Percentiles rank a stretch among this genome's conserved stretches.
These are phyloP conservation scores for Leucoptera coffeella DNA, from an alignment of 2,888 invertebrate species.

Conservation along the genomic window DNA sequence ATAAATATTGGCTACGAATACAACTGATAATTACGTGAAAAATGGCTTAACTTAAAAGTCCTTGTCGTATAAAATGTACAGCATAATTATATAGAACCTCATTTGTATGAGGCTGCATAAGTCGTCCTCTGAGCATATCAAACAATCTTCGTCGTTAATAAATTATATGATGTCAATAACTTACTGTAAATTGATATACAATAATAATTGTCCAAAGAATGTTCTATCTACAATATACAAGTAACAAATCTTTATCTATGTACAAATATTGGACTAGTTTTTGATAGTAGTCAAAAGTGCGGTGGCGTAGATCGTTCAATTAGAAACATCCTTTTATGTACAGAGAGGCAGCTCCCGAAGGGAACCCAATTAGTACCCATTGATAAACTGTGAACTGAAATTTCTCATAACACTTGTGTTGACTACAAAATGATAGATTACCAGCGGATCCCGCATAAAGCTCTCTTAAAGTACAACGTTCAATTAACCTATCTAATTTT, in stretches of 20 bases:
- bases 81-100: too few relatives aligned
- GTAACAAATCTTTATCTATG: constrained; percentile 52
- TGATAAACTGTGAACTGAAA: too few relatives aligned
- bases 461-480: constrained; percentile 42
- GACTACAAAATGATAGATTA: constrained; percentile 21
- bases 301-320: too few relatives aligned
- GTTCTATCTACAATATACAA: constrained; percentile 53
- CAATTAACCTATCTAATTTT: constrained; percentile 46
- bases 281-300: constrained; percentile 35
- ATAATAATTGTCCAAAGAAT: constrained; percentile 42
- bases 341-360: too few relatives aligned
- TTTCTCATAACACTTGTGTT: too few relatives aligned
- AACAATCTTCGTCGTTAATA: constrained; percentile 26
- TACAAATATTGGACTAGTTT: constrained; percentile 52
- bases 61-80: too few relatives aligned
- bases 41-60: too few relatives aligned
- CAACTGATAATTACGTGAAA: constrained; percentile 19
- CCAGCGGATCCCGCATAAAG: constrained; percentile 40
- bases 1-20: constrained; percentile 44
- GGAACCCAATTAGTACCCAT: too few relatives aligned
- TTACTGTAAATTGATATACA: constrained; percentile 12
- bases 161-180: too few relatives aligned
- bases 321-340: too few relatives aligned
- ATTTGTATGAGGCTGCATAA: too few relatives aligned
- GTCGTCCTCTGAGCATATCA: constrained; percentile 33